Conservation (phyloP, 1,140 invertebrate species). For the Drosophila equinoxialis region DNA sequence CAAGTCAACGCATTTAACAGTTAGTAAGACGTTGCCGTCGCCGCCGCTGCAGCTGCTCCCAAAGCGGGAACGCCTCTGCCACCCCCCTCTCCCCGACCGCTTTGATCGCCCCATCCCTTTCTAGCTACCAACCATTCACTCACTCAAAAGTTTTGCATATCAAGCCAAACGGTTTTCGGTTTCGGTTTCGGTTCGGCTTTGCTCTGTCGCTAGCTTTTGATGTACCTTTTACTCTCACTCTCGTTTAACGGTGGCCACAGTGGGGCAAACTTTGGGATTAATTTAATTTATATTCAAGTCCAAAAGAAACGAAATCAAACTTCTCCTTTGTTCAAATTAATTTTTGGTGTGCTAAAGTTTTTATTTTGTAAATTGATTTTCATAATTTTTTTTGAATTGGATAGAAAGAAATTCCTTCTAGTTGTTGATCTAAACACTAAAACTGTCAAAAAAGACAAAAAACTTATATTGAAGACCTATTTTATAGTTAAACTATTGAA, state of each 20-base stretch:
- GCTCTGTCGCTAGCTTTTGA: slow-evolving; percentile 23
- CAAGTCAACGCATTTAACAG: slow-evolving; percentile 48
- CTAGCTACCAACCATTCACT: not conserved
- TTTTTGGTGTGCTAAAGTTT: too few species aligned
- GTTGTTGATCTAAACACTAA: too few species aligned
- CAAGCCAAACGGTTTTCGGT: slow-evolving; percentile 46
- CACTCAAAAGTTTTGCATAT: slow-evolving; percentile 41
- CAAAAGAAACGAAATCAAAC: too few species aligned
- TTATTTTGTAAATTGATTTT: too few species aligned
- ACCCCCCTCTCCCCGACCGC: not conserved
- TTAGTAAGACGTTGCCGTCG: not conserved
- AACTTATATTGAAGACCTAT: too few species aligned
- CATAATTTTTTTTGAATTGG: too few species aligned
- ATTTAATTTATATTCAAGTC: too few species aligned
- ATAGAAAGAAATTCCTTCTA: too few species aligned
- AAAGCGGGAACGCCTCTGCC: not conserved
- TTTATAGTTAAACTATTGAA: too few species aligned
- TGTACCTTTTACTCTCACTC: slow-evolving; percentile 14
- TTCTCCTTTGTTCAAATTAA: too few species aligned
- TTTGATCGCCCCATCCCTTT: not conserved
- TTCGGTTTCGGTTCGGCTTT: slow-evolving; percentile 32
- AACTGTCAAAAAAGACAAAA: too few species aligned
- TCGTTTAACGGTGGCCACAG: slow-evolving; percentile 32
- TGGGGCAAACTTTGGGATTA: slow-evolving; percentile 10
- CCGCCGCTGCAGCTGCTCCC: not conserved